A percentile compares a stretch with the other conserved stretches of the same genome.
Conservation (phyloP, 2,888 invertebrate species). For the Philaethria dido region DNA sequence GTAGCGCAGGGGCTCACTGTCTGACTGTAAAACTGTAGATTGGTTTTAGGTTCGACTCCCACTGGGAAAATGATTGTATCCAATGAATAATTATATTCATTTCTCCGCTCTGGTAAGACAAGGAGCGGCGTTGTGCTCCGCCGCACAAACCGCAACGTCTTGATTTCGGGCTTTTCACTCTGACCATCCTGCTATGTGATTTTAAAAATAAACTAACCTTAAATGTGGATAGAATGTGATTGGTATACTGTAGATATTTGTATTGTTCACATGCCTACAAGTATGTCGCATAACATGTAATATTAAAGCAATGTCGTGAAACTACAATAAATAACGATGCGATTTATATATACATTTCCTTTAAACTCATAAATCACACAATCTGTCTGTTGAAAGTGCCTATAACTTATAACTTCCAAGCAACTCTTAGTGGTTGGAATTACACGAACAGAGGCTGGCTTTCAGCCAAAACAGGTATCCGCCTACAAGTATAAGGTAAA, state of each 20-base stretch:
- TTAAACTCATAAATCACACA: constrained; percentile 18
- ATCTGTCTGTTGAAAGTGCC: constrained; percentile 24
- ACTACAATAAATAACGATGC: neutral
- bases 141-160: no score
- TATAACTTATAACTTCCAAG: constrained; percentile 25
- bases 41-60: no score
- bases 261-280: neutral
- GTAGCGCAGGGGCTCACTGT: no score
- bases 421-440: constrained; percentile 25
- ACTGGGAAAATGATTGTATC: no score
- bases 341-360: neutral
- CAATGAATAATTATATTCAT: no score
- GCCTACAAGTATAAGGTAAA: constrained; percentile 15
- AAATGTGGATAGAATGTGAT: no score
- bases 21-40: no score
- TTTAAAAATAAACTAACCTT: no score
- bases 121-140: no score
- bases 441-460: constrained; percentile 30
- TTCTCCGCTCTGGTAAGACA: no score
- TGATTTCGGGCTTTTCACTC: no score
- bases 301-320: neutral
- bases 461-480: constrained; percentile 29
- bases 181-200: no score
- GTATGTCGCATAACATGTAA: neutral
- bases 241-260: neutral